Conservation (phyloP, 2,888 invertebrate genomes). For the Eudasyphora cyanicolor region DNA sequence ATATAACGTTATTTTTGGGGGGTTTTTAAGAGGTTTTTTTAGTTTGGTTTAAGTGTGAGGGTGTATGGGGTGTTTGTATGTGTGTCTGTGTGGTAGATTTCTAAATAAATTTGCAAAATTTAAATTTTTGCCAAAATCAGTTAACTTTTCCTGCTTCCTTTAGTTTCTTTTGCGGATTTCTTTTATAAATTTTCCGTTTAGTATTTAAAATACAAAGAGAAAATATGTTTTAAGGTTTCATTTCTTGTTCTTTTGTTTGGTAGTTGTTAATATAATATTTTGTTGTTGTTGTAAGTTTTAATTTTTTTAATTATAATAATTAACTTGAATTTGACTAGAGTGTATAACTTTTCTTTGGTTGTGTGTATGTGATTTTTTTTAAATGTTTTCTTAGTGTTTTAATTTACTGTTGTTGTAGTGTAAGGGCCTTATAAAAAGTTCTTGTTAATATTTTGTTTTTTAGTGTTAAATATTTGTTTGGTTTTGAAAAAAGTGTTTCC, state of each 20-base stretch:
- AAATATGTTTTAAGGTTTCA: conserved; percentile 67
- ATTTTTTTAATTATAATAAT: conserved; percentile 67
- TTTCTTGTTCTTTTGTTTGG: conserved; percentile 37
- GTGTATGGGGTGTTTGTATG: conserved; percentile 21
- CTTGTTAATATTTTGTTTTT: conserved; percentile 53
- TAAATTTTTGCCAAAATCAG: conserved; percentile 65
- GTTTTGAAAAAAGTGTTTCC: conserved; percentile 44
- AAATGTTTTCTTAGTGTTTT: conserved; percentile 51
- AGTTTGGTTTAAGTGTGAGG: conserved; percentile 1
- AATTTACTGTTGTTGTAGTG: conserved; percentile 28
- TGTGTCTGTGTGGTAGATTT: conserved; percentile 22
- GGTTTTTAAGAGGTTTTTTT: too few relatives aligned
- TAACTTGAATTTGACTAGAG: conserved; percentile 80
- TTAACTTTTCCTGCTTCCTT: conserved; percentile 38
- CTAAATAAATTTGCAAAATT: conserved; percentile 67
- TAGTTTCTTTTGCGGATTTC: conserved; percentile 45
- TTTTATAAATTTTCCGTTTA: conserved; percentile 65
- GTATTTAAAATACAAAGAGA: conserved; percentile 75
- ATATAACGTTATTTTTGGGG: conserved; percentile 52
- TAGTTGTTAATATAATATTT: conserved; percentile 55
- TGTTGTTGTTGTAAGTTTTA: conserved; percentile 56
- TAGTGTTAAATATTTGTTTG: conserved; percentile 25
- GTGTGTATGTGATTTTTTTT: conserved; percentile 27
- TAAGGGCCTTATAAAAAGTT: conserved; percentile 53
- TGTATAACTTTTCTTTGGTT: conserved; percentile 65